phyloP scores from a whole-genome alignment of 2,113 vertebrate species.

The Pollachius pollachius region DNA sequence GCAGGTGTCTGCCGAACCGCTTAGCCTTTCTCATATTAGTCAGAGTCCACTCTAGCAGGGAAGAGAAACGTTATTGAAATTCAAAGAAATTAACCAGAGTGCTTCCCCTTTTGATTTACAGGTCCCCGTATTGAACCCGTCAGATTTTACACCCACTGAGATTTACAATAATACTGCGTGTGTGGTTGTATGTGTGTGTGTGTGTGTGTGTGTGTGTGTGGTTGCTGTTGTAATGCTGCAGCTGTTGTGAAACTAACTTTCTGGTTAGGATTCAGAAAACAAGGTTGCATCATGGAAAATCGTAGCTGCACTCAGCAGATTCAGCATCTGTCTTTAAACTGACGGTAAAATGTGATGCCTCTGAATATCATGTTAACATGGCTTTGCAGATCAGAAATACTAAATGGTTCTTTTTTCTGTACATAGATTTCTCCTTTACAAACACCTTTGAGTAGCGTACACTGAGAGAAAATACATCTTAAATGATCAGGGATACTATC shows the following conservation, averaged over 20 bases:
- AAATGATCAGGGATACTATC: too few relatives aligned
- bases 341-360: background rate
- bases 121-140: background rate
- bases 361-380: too few relatives aligned
- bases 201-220: conserved; percentile 4
- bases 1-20: too few relatives aligned
- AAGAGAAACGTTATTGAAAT: background rate
- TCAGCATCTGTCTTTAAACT: background rate
- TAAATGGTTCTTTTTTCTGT: too few relatives aligned
- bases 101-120: background rate
- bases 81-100: background rate
- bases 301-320: background rate
- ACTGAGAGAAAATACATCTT: too few relatives aligned
- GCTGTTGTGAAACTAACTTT: background rate
- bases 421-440: too few relatives aligned
- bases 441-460: too few relatives aligned
- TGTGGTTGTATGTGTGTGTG: background rate
- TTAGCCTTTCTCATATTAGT: background rate
- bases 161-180: background rate
- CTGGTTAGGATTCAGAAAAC: background rate
- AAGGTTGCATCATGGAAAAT: background rate
- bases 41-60: background rate
- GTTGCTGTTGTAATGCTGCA: background rate
- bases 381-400: too few relatives aligned
- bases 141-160: background rate